A percentile compares a stretch with the other conserved stretches of the same genome.
Conservation (phyloP, 2,113 vertebrate genomes). For the Spheniscus mendiculus region DNA sequence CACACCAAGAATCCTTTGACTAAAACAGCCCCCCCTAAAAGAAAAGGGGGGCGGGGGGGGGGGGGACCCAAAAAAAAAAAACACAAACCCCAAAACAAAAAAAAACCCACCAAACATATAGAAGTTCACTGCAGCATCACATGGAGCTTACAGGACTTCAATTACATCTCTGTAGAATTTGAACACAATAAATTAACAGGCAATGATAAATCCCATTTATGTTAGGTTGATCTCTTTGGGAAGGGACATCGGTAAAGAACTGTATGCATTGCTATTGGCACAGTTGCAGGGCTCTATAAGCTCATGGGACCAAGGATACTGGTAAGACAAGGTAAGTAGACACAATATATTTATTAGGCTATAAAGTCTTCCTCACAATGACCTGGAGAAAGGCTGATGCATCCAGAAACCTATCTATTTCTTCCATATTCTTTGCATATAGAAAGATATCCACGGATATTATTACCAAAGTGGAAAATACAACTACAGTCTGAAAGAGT, state of each 20-base stretch:
- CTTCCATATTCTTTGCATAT: not conserved
- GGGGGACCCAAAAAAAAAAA: no score
- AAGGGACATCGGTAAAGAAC: not conserved
- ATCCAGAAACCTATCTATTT: not conserved
- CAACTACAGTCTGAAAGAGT: not conserved
- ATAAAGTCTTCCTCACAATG: not conserved
- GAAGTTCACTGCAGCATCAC: not conserved
- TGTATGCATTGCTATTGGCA: not conserved
- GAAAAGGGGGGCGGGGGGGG: not conserved
- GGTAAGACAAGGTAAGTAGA: not conserved
- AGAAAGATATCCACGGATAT: not conserved
- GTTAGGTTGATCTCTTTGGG: not conserved
- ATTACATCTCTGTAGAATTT: not conserved
- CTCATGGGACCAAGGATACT: not conserved
- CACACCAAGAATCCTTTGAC: not conserved
- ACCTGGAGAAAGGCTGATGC: not conserved
- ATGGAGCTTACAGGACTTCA: not conserved
- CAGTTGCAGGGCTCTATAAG: not conserved
- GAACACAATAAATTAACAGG: not conserved
- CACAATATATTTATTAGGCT: not conserved
- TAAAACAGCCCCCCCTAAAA: not conserved
- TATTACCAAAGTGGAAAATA: not conserved
- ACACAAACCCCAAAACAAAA: not conserved
- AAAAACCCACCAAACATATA: fast-evolving
- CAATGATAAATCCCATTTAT: not conserved